Evolutionary conservation across 2,888 invertebrate genomes (phyloP), one percentile per base, ranked within the genome.

Genomic region (Apamea sordens): DNA sequence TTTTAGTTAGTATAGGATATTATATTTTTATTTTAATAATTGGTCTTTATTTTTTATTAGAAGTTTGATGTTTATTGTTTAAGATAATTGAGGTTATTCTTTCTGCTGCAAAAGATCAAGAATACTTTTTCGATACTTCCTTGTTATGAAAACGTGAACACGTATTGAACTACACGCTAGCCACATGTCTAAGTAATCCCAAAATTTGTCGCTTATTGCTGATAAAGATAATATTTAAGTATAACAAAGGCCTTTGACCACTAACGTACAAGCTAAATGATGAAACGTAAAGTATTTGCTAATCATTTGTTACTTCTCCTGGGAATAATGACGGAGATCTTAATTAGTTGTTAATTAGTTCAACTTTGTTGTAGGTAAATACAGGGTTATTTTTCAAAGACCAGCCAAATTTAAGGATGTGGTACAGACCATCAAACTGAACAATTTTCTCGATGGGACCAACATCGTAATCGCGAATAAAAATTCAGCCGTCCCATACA

Each of bases 191-290:
- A 69, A n/a, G n/a, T n/a, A n/a, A 73, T 21, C 28, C 63, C 36
- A 21, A 6, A 36, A 65, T 15, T 15, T n/a, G 63, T 77, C 64
- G 56, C 24, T 44, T 24, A 64, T 7, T 15, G 21, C 72, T 78
- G 83, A 83, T 82, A 82, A 73, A 24, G 28, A 5, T 36, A 32
- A 32, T 32, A 32, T 32, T 32, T 32, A 32, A 32, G 32, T 36
- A 69, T n/a, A 21, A 41, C 24, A 59, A 71, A 83, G 84, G 68
- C 74, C 84, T 85, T 85, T 84, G 79, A 85, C 85, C 82, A 82
- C 11, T 6, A 24, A 50, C 18, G 47, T 64, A 80, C n/a, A 53
- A 32, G 76, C 76, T 80, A 80, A 83, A 83, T 80, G 59, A 83
- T 63, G 84, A 83, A 79, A 83, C 53, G 7, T 32, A 21, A 67